Conservation (phyloP, 35 echinoderm and acorn worm genomes). For the Anneissia japonica region DNA sequence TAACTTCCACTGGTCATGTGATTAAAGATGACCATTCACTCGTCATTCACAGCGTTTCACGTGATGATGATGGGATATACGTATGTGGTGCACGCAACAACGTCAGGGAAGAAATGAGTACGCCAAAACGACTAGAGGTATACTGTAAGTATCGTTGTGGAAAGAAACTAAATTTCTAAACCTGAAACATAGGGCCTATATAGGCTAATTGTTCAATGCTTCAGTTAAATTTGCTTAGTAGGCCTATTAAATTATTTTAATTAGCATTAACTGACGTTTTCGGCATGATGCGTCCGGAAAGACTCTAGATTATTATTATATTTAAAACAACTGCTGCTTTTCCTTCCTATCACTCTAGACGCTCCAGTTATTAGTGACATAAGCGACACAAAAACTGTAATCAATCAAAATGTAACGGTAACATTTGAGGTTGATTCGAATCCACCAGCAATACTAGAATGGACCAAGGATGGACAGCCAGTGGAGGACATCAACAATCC, state of each 20-base stretch:
- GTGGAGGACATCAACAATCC: neutral
- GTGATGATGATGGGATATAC: neutral
- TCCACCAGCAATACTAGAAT: neutral
- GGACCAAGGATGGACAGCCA: neutral
- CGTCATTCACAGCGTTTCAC: neutral
- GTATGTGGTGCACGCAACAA: neutral
- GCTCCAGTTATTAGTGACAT: neutral
- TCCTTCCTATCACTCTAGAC: neutral
- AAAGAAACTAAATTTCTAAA: no score
- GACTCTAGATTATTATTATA: no score
- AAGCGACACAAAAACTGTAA: neutral
- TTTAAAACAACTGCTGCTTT: no score
- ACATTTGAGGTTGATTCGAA: neutral
- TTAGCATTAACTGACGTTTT: no score
- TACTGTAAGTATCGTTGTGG: neutral
- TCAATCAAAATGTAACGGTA: neutral
- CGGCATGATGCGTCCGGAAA: no score
- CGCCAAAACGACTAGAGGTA: neutral
- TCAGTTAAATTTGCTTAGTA: no score
- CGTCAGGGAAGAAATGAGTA: neutral
- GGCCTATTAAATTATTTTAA: no score
- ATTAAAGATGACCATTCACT: neutral
- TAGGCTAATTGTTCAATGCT: no score
- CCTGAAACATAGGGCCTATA: no score
- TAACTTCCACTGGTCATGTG: neutral